A percentile compares a stretch with the other conserved stretches of the same genome.
phyloP scores from a whole-genome alignment of 2,888 invertebrate species.

The Lydus trimaculatus region DNA sequence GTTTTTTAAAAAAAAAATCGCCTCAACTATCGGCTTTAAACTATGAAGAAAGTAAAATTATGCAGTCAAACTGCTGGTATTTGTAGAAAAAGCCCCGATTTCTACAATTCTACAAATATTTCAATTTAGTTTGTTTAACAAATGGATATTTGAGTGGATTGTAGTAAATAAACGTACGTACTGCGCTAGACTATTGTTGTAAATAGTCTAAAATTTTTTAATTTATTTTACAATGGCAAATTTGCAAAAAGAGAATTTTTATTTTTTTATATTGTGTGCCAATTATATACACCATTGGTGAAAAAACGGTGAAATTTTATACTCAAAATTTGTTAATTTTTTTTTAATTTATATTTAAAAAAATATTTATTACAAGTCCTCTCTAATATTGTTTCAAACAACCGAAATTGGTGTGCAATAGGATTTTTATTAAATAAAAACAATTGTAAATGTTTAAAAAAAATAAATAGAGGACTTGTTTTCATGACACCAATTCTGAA shows the following conservation, averaged over 20 bases:
- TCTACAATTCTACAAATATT: not conserved
- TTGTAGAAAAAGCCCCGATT: no score
- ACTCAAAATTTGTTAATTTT: constrained; percentile 7
- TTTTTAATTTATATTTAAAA: not conserved
- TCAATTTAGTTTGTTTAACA: not conserved
- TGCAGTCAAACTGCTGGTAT: no score
- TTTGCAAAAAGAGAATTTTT: constrained; percentile 36
- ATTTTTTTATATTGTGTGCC: constrained; percentile 46
- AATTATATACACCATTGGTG: constrained; percentile 27
- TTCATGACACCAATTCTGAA: not conserved
- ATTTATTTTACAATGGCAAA: constrained; percentile 38
- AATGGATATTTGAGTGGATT: constrained; percentile 9
- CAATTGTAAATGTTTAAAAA: no score
- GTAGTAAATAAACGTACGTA: not conserved
- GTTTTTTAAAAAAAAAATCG: no score
- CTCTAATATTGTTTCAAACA: not conserved
- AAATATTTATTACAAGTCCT: not conserved
- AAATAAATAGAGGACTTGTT: not conserved
- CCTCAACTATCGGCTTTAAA: no score
- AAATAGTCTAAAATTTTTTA: constrained; percentile 48
- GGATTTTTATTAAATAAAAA: no score
- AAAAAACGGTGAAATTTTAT: not conserved
- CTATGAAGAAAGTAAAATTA: no score
- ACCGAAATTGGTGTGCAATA: not conserved
- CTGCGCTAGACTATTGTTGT: constrained; percentile 50